Evolutionary conservation across 2,113 vertebrate genomes (phyloP).

Genomic region (Saccopteryx bilineata): DNA sequence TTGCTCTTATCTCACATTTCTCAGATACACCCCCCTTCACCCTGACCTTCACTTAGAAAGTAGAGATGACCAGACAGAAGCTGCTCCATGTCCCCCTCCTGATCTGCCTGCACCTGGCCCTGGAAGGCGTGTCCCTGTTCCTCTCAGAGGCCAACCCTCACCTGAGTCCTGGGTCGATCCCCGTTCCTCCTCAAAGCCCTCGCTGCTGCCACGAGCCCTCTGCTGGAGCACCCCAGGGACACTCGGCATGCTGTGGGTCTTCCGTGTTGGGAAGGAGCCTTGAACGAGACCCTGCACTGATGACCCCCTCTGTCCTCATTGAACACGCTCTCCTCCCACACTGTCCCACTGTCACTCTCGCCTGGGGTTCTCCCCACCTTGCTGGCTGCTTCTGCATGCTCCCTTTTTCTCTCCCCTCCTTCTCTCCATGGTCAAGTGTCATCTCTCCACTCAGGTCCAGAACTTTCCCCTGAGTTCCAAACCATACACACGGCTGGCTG

Average conservation of each 20-base stretch:
- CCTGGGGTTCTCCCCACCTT: neutral
- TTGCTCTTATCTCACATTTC: neutral
- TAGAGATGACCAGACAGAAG: neutral
- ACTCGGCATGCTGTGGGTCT: neutral
- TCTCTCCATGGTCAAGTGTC: neutral
- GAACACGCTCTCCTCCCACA: neutral
- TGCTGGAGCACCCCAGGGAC: neutral
- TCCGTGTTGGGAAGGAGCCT: neutral
- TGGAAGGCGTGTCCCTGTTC: neutral
- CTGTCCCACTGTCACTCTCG: neutral
- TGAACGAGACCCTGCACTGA: neutral
- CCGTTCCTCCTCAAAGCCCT: neutral
- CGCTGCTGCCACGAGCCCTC: neutral
- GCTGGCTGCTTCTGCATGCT: neutral
- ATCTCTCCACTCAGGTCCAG: neutral
- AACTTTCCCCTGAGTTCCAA: neutral
- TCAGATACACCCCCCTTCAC: neutral
- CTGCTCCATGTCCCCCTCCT: accelerated
- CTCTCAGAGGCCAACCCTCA: neutral
- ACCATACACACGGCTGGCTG: neutral
- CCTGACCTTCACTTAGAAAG: neutral
- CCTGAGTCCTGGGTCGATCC: neutral
- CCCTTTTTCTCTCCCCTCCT: neutral
- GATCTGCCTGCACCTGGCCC: neutral
- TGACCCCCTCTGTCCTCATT: neutral